These are phyloP conservation scores for Novumbra hubbsi DNA, from an alignment of 2,797 vertebrate species.

Conservation along the genomic window DNA sequence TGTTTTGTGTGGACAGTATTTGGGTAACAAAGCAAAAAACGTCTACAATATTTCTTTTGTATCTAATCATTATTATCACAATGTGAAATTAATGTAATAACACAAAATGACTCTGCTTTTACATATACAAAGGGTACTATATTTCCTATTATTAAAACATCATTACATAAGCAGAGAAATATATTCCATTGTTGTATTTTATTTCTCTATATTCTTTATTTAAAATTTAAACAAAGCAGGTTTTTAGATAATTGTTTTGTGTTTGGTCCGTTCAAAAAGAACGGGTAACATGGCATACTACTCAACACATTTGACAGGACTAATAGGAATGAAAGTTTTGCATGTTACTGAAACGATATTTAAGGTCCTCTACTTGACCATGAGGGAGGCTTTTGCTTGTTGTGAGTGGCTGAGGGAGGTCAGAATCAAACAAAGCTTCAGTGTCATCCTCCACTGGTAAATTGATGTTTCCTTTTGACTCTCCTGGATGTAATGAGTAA, in stretches of 20 bases:
- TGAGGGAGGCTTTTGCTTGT: constrained; percentile 60
- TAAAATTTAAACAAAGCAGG: not conserved
- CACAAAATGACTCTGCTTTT: not conserved
- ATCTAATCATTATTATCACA: too few species aligned
- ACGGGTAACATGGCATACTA: not conserved
- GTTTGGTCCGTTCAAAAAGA: not conserved
- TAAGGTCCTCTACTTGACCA: constrained; percentile 44
- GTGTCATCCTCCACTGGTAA: constrained; percentile 74
- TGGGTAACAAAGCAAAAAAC: too few species aligned
- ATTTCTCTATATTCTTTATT: not conserved
- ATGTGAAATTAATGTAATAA: not conserved
- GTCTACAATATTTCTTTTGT: too few species aligned
- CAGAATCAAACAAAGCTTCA: constrained; percentile 45
- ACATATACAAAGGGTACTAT: not conserved
- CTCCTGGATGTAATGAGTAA: constrained; percentile 19
- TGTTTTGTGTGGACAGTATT: too few species aligned
- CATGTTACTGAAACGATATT: constrained; percentile 63
- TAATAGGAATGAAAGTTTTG: constrained; percentile 62
- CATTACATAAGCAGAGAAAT: not conserved
- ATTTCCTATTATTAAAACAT: not conserved
- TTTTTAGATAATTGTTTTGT: not conserved
- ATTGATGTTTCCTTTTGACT: constrained; percentile 52
- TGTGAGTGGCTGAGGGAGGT: constrained; percentile 44
- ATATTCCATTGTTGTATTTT: not conserved
- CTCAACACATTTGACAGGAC: not conserved